Evolutionary conservation across 2,888 invertebrate species (phyloP), one percentile per base, ranked within the genome.

Genomic region (Chaitophorus viminalis): DNA sequence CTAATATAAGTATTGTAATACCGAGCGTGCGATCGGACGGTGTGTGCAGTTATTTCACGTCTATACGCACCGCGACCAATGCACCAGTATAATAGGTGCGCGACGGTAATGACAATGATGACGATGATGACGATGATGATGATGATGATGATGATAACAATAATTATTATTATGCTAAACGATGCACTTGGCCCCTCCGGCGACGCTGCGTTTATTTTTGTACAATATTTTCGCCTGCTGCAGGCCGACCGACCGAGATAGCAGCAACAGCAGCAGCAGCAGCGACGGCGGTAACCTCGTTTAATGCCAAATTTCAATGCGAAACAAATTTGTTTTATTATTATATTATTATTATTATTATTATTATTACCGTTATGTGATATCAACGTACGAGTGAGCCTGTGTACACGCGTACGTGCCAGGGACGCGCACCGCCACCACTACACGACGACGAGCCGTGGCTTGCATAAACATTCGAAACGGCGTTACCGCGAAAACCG

Each of bases 141-240:
- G 11, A 29, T 9, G 25, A 60, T 21, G 21, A 18, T 54, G 4
- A 54, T 54, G 4, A 54, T 18, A 18, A 54, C 18, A 11, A 11
- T 52, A 52, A 52, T 52, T 8, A 52, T 52, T 8, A 52, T 52
- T 8, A 52, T 52, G n/a, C n/a, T n/a, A n/a, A n/a, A n/a, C n/a
- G n/a, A 46, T 14, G 36, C 79, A 3, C n/a, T 46, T 8, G 74
- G 75, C 83, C 74, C 36, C 36, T 36, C 60, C 14, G 60, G 11
- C 29, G 60, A 29, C 39, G 29, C n/a, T 9, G 0, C 74, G 75
- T 83, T 83, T 83, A 83, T 83, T 75, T 83, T 83, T 83, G 39
- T n/a, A n/a, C 65, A 75, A 75, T 29, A 0, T 39, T 39, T 81
- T 31, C 39, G 39, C 68, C 68, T n/a, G 79, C 68, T n/a, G 79